A percentile compares a stretch with the other conserved stretches of the same genome.
Evolutionary conservation across 2,888 invertebrate genomes (phyloP).

Genomic region (Drosophila cognata): DNA sequence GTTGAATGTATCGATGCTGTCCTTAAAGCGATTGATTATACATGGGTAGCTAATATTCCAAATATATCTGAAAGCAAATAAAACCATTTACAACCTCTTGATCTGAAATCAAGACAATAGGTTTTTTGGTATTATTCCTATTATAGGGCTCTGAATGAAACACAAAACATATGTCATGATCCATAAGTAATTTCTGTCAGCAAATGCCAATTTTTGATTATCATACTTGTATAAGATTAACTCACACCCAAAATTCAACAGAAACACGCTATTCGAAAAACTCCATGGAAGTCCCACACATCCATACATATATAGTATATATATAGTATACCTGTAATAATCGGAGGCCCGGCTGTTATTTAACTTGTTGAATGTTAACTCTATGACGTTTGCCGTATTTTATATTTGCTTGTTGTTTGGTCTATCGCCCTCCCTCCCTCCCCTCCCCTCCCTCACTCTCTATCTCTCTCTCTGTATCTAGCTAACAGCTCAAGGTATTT

Average conservation of each 20-base stretch:
- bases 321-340: conserved; percentile 17
- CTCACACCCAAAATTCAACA: neutral
- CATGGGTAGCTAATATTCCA: neutral
- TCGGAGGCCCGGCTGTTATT: conserved; percentile 55
- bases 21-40: neutral
- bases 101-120: neutral
- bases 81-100: neutral
- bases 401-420: conserved; percentile 28
- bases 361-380: conserved; percentile 48
- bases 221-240: neutral
- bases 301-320: neutral
- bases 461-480: neutral
- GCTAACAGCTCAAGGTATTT: conserved; percentile 43
- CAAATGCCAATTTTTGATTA: neutral
- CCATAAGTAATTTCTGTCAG: neutral
- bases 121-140: neutral
- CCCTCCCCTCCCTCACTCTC: neutral
- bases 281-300: neutral
- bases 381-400: conserved; percentile 21
- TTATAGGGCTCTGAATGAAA: neutral
- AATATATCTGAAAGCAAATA: neutral
- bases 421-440: neutral
- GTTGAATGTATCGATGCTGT: neutral
- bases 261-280: conserved; percentile 8
- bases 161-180: neutral